These are phyloP conservation scores for Macaca mulatta DNA, from an alignment of 2,113 vertebrate genomes.

Conservation along the genomic window DNA sequence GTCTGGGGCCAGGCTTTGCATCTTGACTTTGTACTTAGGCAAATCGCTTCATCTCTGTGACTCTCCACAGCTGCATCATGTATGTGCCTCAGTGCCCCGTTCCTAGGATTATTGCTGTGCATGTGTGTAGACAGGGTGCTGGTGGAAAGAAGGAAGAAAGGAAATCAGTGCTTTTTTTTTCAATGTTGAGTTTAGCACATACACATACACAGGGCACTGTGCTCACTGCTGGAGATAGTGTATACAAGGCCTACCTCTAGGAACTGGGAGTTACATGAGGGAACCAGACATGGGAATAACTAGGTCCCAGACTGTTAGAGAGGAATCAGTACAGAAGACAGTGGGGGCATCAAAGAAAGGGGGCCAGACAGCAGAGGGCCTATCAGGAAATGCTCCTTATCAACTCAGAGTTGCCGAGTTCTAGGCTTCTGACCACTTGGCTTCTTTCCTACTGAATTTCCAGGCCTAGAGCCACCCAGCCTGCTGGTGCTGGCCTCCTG, in stretches of 20 bases:
- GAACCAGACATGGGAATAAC: background rate
- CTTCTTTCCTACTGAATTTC: background rate
- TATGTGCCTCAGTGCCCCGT: accelerated
- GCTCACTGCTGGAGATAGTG: background rate
- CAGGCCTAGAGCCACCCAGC: background rate
- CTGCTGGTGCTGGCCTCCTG: background rate
- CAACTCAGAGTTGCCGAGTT: background rate
- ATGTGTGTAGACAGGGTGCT: background rate
- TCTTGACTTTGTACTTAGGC: background rate
- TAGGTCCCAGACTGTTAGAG: background rate
- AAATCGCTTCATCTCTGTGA: background rate
- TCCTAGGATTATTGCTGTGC: accelerated
- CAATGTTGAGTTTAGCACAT: background rate
- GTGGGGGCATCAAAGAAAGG: background rate
- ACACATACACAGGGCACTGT: background rate
- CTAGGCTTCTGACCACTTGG: background rate
- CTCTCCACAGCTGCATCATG: background rate
- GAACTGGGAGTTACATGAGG: background rate
- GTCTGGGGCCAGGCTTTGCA: background rate
- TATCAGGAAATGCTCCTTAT: background rate
- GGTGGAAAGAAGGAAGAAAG: background rate
- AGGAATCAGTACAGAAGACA: background rate
- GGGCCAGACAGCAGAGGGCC: no score
- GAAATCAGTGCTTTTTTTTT: background rate
- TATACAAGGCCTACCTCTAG: background rate